Evolutionary conservation across 2,797 vertebrate species (phyloP), one percentile per base, ranked within the genome.

Genomic region (Hozukius guyotensis): DNA sequence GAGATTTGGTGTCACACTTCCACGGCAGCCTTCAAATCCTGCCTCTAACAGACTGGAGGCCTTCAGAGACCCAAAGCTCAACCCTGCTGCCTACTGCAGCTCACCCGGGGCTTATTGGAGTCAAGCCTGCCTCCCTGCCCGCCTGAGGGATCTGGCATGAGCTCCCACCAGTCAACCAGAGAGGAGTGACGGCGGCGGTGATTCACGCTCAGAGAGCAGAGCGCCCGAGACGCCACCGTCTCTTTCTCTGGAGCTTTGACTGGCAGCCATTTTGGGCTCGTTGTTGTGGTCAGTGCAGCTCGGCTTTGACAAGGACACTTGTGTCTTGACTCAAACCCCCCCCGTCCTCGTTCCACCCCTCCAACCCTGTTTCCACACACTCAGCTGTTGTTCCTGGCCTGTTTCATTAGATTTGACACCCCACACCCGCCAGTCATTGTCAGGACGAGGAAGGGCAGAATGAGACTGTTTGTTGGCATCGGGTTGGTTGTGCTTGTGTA

Each of bases 351-450:
- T 59, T 6, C 8, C 36, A 4, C 57, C 38, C 29, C 22, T 31
- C 53, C 74, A 27, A 11, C 61, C 73, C 66, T 57, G 12, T 71
- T 70, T 81, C 68, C 74, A 74, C 85, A 87, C 89, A 90, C 89
- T 91, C 90, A 90, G 88, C 88, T 89, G 89, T 94, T 94, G 86
- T 92, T 91, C 76, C 52, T 16, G 20, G 80, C 52, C 82, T 61
- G 79, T 78, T 88, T 89, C 85, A 93, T 94, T 87, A 82, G 89
- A 92, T 92, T 90, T 86, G 88, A 92, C 92, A 79, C 84, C 81
- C 89, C 56, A 57, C 88, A 81, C 84, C 90, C 88, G 46, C 71
- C 89, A 59, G 86, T 85, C 81, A 89, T 93, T 93, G 92, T 94
- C 86, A 89, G 85, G 46, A 78, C 55, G 38, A 87, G 82, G 85